phyloP scores from a whole-genome alignment of 2,888 invertebrate genomes.

The Malthinus seriepunctatus region DNA sequence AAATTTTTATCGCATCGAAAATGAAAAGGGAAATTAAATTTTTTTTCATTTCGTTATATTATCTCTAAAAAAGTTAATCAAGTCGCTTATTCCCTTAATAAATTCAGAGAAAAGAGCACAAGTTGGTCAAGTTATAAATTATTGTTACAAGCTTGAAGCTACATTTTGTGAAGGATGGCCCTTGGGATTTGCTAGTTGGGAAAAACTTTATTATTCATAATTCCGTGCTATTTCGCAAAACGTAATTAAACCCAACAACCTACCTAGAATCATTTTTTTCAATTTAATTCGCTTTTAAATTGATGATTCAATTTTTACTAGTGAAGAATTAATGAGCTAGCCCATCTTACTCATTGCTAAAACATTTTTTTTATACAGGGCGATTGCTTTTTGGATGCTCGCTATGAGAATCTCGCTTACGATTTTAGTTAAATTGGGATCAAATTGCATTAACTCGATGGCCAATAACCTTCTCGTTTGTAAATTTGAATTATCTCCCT shows the following conservation, averaged over 20 bases:
- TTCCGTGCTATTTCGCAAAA: too few relatives aligned
- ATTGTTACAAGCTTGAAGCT: not conserved
- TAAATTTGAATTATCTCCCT: too few relatives aligned
- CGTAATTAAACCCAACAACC: not conserved
- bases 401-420: too few relatives aligned
- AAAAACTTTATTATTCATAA: conserved; percentile 5
- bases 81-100: not conserved
- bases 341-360: too few relatives aligned
- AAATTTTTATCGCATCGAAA: not conserved
- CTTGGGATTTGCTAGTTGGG: not conserved
- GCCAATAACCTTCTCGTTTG: too few relatives aligned
- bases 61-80: conserved; percentile 2
- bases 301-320: too few relatives aligned
- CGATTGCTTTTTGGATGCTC: too few relatives aligned
- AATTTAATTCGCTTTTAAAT: too few relatives aligned
- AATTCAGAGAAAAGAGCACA: not conserved
- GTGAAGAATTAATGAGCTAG: too few relatives aligned
- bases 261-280: not conserved
- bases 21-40: conserved; percentile 4
- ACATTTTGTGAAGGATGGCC: conserved; percentile 2
- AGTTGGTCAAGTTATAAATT: conserved; percentile 1
- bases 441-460: too few relatives aligned
- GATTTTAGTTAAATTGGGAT: too few relatives aligned
- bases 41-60: not conserved
- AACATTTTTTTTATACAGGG: too few relatives aligned